Evolutionary conservation across 2,797 vertebrate species (phyloP), one percentile per base, ranked within the genome.

Genomic region (Enteromius paludinosus): DNA sequence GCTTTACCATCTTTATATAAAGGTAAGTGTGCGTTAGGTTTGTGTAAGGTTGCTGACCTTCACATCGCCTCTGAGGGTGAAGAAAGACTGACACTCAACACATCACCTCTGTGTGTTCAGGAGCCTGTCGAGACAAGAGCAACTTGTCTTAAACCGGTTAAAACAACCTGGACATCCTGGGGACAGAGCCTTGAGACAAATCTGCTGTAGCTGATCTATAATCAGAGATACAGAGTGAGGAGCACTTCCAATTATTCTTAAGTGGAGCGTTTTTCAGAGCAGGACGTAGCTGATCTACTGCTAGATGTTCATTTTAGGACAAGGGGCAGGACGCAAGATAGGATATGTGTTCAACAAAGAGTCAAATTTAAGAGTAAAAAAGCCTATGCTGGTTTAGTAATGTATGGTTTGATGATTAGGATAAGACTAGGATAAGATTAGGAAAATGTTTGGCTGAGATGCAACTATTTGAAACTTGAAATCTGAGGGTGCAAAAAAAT

Each of bases 251-350:
- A 1, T 62, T 28, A 62, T 2, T 17, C 14, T 6, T 20, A 25
- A 30, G 43, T 47, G 47, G 68, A 56, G 43, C 20, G 70, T 54
- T 15, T 43, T 41, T 25, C 20, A 72, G 56, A 61, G 23, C 52
- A 81, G 77, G 85, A 82, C 41, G 45, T 62, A 62, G 43, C 76
- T 83, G 75, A 61, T 2, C 56, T 45, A 85, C 80, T 85, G 84
- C 75, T 56, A 62, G 70, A 61, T 82, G 65, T 75, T 82, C 65
- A 84, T 52, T 77, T 62, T 9, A 64, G 76, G 71, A 84, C 69
- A 83, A 83, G 64, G 80, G 71, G 75, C 79, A 69, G 30, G 73
- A 33, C 7, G 38, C 81, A 41, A 65, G 79, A 80, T 68, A 84
- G 84, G 72, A 86, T 86, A 72, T 61, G 47, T 47, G 66, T 84